Base-by-base conservation (phyloP, 2,888 invertebrate species). In the Halocaridina rubra region DNA sequence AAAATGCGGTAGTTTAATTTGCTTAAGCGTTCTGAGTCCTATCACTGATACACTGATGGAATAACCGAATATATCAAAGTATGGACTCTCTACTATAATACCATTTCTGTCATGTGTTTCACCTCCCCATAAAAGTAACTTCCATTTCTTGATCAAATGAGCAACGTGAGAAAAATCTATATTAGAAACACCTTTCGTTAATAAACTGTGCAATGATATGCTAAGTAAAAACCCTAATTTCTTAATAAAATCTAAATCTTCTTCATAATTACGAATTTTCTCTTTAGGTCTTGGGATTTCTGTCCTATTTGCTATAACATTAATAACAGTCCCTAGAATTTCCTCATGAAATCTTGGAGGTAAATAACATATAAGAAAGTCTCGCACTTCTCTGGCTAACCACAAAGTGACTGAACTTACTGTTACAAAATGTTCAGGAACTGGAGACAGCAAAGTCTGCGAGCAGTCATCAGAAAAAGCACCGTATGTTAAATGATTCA, bases 331-430 rank as follows among this genome's bases (percentile, higher is more conserved):
- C 30, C 33, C 77, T 27, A 84, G n/a, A 29, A 84, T 72, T 16
- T 84, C 78, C 30, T 82, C 71, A 33, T 76, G 57, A 33, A 82
- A 82, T 53, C 82, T 82, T n/a, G 82, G 82, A 22, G 82, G 69
- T 39, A 82, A 77, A 32, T 76, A 30, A 3, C 61, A 64, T 19
- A 29, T 29, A 22, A 84, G 29, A 29, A 57, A 78, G 61, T 84
- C 78, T 64, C 64, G 74, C 2, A 72, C 46, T 46, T 78, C 57
- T 39, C 61, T 78, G 29, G 72, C 33, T 7, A 84, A 10, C 82
- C 59, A 78, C n/a, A 30, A 61, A 24, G 61, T 78, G 4, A 78
- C 24, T 1, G 72, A 57, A 78, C 30, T 72, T 8, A 77, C 72
- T 22, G 78, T 46, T 8, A 39, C 33, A 29, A 72, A 69, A 19